These are phyloP conservation scores for Molossus alvarezi DNA, from an alignment of 2,797 vertebrate genomes.

Conservation along the genomic window DNA sequence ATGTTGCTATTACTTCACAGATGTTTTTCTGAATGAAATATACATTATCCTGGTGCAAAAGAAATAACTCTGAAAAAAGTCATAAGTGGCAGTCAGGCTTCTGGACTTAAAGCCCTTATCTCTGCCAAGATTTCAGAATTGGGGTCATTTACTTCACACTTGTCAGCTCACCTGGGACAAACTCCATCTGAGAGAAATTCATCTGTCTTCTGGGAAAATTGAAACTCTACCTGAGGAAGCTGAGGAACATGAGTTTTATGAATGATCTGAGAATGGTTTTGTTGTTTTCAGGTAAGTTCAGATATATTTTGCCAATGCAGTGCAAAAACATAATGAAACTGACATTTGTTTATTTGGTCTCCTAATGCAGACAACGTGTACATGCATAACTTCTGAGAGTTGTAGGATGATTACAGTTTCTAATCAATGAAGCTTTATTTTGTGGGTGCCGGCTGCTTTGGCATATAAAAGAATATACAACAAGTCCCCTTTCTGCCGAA, in stretches of 20 bases:
- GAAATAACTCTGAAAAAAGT: background rate
- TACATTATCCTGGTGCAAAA: background rate
- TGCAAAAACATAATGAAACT: background rate
- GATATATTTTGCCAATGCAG: background rate
- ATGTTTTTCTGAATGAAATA: constrained; percentile 55
- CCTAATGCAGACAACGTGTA: background rate
- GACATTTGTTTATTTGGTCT: background rate
- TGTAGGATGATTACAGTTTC: background rate
- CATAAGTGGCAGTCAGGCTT: background rate
- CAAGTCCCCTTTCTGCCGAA: background rate
- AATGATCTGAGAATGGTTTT: background rate
- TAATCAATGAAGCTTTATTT: constrained; percentile 27
- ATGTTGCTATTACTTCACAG: background rate
- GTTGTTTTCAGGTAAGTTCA: constrained; percentile 23
- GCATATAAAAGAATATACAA: background rate
- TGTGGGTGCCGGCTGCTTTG: background rate
- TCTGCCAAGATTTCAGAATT: background rate
- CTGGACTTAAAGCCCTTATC: background rate
- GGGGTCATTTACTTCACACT: background rate
- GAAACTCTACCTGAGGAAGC: background rate
- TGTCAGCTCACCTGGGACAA: background rate
- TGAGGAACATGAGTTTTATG: background rate
- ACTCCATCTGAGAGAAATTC: background rate
- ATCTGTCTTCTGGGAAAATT: background rate
- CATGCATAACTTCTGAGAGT: background rate